These are phyloP conservation scores for Macroramphosus scolopax DNA, from an alignment of 2,797 vertebrate genomes.

Conservation along the genomic window DNA sequence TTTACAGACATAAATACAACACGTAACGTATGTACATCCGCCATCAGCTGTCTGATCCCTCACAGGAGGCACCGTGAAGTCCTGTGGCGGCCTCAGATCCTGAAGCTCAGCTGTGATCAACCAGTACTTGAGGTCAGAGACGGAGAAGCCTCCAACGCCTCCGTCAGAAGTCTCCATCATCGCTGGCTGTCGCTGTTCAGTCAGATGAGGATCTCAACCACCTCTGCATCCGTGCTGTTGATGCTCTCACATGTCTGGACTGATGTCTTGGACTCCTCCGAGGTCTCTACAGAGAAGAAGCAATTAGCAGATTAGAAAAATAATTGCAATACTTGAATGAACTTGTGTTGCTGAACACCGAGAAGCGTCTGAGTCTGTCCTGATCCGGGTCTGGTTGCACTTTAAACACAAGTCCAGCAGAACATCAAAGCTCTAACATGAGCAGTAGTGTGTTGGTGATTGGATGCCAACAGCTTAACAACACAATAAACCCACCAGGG, in stretches of 20 bases:
- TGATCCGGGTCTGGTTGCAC: constrained; percentile 33
- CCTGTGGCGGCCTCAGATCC: too few species aligned
- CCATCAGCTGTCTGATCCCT: constrained; percentile 50
- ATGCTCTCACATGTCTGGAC: constrained; percentile 49
- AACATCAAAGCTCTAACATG: too few species aligned
- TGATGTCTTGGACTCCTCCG: constrained; percentile 40
- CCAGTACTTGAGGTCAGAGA: too few species aligned
- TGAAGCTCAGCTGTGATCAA: too few species aligned
- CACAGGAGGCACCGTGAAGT: constrained; percentile 46
- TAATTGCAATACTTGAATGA: neutral
- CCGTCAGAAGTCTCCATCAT: constrained; percentile 9
- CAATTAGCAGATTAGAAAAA: constrained; percentile 37
- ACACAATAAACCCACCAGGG: constrained; percentile 63
- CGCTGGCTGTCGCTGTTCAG: constrained; percentile 6
- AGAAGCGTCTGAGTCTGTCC: constrained; percentile 3
- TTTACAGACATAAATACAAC: constrained; percentile 75
- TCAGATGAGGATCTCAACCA: constrained; percentile 81
- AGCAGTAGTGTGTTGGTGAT: constrained; percentile 1
- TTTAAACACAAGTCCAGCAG: constrained; percentile 25
- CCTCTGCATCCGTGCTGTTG: constrained; percentile 55
- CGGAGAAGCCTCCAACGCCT: constrained; percentile 8
- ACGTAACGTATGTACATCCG: constrained; percentile 36
- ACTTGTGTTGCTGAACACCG: too few species aligned
- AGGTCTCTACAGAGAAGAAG: constrained; percentile 48
- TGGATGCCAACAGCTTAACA: constrained; percentile 7